Base-by-base conservation (phyloP, 30 jellyfish, hydroid and myxozoan genomes). In the Mastigias papua region DNA sequence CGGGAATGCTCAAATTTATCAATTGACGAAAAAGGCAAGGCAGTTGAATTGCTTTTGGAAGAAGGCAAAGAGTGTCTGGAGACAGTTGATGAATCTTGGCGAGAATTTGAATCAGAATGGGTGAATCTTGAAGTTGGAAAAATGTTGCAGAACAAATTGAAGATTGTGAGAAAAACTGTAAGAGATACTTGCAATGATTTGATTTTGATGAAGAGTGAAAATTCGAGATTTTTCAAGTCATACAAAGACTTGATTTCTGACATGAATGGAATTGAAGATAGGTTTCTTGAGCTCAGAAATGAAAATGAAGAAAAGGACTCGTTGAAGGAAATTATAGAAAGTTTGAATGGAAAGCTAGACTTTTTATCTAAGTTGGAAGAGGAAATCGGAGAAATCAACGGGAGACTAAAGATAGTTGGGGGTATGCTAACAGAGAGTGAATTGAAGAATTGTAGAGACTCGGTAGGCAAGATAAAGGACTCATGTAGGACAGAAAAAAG, bases 141-240 rank as follows among this genome's bases (percentile, higher is more conserved):
- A 16, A 23, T 3, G 23, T 21, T 63, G 37, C 20, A 22, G 7
- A 17, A 63, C 37, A 27, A 63, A 23, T 63, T 63, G 46, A 42
- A 63, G 23, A 23, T 11, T 22, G 74, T 17, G 42, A 63, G 17
- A 27, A 23, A 63, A 23, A 2, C 17, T 1, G 74, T 3, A 23
- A 21, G 34, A 63, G 74, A 63, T 7, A 21, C 23, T 19, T 25
- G 74, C 74, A 63, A 79, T 62, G 90, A 79, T n/a, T 9, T 79
- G 1, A 33, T 21, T 26, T 34, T 51, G n/a, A 66, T 66, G 74
- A 79, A 46, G n/a, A 62, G 48, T 37, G 90, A 79, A 79, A 60
- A 48, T 37, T 48, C 26, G n/a, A 65, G 81, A 49, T 79, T 79
- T 42, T 33, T 71, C 50, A 79, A 62, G 63, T 64, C 90, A 8